These are phyloP conservation scores for Orchestia grillus DNA, from an alignment of 1,140 invertebrate species.

Conservation along the genomic window DNA sequence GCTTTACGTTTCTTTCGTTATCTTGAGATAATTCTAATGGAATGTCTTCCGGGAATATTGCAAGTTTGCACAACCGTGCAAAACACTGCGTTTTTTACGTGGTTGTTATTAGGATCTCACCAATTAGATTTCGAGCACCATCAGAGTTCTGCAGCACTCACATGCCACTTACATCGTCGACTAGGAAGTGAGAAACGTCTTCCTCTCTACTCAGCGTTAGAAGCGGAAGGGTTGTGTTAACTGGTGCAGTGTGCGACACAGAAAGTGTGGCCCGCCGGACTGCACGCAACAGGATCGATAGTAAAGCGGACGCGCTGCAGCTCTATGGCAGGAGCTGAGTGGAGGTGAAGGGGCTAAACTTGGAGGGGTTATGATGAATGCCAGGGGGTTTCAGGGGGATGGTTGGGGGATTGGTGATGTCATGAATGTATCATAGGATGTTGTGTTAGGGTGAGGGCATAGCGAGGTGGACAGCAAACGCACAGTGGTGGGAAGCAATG, in stretches of 20 bases:
- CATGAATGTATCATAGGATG: not conserved
- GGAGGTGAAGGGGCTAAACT: not conserved
- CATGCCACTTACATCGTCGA: not conserved
- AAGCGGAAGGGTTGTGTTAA: not conserved
- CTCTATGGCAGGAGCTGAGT: not conserved
- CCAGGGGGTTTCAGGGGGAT: not conserved
- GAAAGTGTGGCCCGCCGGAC: too few species aligned
- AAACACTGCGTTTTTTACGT: not conserved
- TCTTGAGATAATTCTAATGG: too few species aligned
- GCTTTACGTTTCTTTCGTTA: too few species aligned
- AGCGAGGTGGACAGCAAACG: not conserved
- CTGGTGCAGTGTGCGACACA: not conserved
- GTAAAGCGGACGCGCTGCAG: slow-evolving; percentile 3
- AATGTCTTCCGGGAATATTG: not conserved
- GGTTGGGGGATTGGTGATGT: not conserved
- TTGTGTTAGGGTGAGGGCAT: not conserved
- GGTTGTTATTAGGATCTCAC: not conserved
- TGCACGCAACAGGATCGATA: slow-evolving; percentile 3
- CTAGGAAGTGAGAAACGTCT: not conserved
- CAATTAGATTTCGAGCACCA: not conserved
- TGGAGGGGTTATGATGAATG: not conserved
- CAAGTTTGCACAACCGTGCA: not conserved
- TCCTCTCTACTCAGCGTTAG: too few species aligned
- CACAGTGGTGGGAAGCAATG: not conserved
- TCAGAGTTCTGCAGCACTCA: not conserved